Conservation (phyloP, 2,797 vertebrate species). For the Cryptoprocta ferox region DNA sequence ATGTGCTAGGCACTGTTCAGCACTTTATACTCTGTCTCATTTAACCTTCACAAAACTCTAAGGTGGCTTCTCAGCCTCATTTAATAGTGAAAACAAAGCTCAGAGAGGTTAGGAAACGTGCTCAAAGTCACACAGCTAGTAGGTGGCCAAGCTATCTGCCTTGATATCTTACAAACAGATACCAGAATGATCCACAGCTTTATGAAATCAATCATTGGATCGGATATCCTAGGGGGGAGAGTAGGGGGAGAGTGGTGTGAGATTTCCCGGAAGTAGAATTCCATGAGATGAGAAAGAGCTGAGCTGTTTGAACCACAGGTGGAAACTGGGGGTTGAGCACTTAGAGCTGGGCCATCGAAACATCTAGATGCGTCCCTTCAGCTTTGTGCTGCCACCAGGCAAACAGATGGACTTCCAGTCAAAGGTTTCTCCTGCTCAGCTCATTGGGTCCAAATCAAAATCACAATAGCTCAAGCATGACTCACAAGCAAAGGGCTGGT, state of each 20-base stretch:
- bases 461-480: neutral
- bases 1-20: neutral
- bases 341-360: no score
- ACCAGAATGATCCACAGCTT: neutral
- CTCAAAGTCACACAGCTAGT: neutral
- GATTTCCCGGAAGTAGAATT: neutral
- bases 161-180: neutral
- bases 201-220: neutral
- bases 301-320: neutral
- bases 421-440: neutral
- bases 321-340: neutral
- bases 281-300: neutral
- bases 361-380: neutral
- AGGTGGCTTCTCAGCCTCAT: neutral
- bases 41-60: neutral
- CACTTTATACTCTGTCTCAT: neutral
- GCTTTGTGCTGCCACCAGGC: neutral
- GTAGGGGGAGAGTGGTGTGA: accelerated
- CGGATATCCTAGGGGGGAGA: no score
- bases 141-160: neutral
- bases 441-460: neutral
- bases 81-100: neutral
- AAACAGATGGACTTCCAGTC: neutral
- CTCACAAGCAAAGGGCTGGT: neutral
- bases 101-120: neutral